Evolutionary conservation across 1,140 invertebrate genomes (phyloP), one percentile per base, ranked within the genome.

Genomic region (Zaprionus nigranus): DNA sequence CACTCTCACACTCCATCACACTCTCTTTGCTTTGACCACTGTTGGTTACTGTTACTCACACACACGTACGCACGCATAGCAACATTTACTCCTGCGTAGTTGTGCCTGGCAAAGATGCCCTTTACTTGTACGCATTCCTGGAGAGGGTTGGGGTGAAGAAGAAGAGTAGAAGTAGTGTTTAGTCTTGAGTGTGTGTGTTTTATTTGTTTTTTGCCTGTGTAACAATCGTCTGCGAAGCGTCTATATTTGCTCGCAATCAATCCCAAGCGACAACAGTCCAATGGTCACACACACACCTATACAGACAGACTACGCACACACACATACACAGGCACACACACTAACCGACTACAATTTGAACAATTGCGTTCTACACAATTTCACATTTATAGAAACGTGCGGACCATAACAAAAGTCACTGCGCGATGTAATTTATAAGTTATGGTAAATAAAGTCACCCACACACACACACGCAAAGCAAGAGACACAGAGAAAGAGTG

Each of bases 211-310:
- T 54, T 36, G 58, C 77, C 76, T 80, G 67, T 83, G 68, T 83
- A 72, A 83, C 72, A 62, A 24, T 68, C 66, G 75, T 82, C 81
- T 84, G 81, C 38, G 56, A 66, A 73, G 46, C 58, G 65, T 78
- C 68, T 83, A 81, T 83, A 83, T 83, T 81, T 84, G 73, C 61
- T 60, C 59, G 54, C 78, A 84, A 85, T 83, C 81, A 83, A 81
- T 78, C 69, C 72, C 66, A 78, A 79, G 67, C 74, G 72, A 72
- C 66, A 56, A 72, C 66, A 56, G 72, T 75, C 72, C 72, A 74
- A 74, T 57, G 28, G 58, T 72, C 75, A 62, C 36, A 53, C 34
- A 56, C 22, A 43, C 59, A 64, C 36, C 36, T 30, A 36, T 40
- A 38, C 4, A 34, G 9, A 59, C 34, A 72, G 7, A 17, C 34